These are phyloP conservation scores for Drosophila grimshawi DNA, from an alignment of 1,140 invertebrate genomes.

Conservation along the genomic window DNA sequence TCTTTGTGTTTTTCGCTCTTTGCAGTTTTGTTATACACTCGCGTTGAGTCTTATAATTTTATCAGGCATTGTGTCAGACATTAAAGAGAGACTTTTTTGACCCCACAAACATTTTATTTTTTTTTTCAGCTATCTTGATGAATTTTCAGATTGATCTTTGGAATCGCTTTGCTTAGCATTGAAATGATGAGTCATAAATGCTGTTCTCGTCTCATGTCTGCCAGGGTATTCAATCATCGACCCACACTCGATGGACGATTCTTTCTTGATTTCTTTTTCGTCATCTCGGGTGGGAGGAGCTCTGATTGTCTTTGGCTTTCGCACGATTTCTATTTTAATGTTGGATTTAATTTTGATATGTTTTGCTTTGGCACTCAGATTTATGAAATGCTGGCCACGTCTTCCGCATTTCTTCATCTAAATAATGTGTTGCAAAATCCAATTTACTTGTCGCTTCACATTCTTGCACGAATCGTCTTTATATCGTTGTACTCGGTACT, in stretches of 20 bases:
- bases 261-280: conserved; percentile 16
- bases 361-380: conserved; percentile 14
- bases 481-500: not conserved
- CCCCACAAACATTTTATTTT: not conserved
- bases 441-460: conserved; percentile 44
- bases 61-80: not conserved
- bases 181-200: too few species aligned
- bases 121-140: not conserved
- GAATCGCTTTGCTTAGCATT: too few species aligned
- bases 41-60: not conserved
- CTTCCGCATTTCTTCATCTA: conserved; percentile 58
- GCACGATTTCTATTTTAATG: conserved; percentile 73
- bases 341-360: conserved; percentile 25
- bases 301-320: conserved; percentile 53
- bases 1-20: not conserved
- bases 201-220: not conserved
- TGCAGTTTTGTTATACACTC: conserved; percentile 1
- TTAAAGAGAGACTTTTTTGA: not conserved
- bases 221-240: conserved; percentile 1
- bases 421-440: conserved; percentile 46
- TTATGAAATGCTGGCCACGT: conserved; percentile 41
- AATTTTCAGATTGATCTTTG: not conserved
- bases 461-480: conserved; percentile 51
- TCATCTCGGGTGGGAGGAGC: not conserved
- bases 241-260: not conserved